Percentiles rank a stretch among this genome's conserved stretches.
Evolutionary conservation across 2,113 vertebrate species (phyloP).

Genomic region (Malaclemys terrapin): DNA sequence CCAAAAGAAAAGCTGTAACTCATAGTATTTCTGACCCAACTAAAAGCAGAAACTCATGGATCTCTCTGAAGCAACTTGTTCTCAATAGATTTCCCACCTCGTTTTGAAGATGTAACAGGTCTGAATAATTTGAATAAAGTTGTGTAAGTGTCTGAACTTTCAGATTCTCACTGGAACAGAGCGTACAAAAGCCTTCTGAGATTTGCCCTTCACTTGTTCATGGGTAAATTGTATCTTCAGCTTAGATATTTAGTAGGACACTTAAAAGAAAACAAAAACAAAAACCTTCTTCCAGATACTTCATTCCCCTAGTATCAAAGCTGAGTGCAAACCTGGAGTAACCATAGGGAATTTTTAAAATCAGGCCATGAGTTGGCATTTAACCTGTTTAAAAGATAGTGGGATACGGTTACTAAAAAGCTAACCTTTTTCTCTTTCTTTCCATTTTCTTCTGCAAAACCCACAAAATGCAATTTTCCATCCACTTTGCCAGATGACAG

Average conservation of each 20-base stretch:
- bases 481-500: neutral
- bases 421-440: neutral
- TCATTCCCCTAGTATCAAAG: neutral
- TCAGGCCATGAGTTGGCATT: neutral
- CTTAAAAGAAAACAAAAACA: neutral
- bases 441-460: neutral
- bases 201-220: neutral
- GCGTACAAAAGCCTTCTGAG: neutral
- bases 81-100: neutral
- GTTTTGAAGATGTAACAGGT: fast-evolving
- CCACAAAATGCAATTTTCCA: neutral
- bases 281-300: neutral
- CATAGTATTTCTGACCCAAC: neutral
- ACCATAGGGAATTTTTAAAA: neutral
- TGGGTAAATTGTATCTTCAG: neutral
- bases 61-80: neutral
- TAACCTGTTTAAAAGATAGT: neutral
- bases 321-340: neutral
- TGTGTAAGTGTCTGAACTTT: neutral
- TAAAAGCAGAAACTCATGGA: neutral
- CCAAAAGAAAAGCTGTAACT: neutral
- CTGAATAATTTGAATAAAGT: neutral
- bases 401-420: neutral
- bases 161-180: fast-evolving
- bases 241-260: neutral